Evolutionary conservation across 2,888 invertebrate species (phyloP), one percentile per base, ranked within the genome.

Genomic region (Bursaphelenchus okinawaensis): DNA sequence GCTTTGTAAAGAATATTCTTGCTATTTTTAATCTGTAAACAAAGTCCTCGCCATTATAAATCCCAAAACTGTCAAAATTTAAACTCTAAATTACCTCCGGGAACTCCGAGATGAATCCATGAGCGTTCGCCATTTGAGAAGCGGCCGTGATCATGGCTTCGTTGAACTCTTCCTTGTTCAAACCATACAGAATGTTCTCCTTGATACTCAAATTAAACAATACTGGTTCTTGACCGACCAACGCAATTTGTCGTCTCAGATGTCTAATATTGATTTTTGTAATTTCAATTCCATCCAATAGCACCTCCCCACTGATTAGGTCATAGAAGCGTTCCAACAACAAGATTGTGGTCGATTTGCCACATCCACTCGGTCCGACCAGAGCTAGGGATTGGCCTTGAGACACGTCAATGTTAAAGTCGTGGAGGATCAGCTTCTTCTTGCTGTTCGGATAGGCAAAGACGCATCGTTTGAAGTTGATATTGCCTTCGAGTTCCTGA

Each of bases 101-200:
- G 23, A 85, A 76, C 16, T 82, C 75, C 59, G 77, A 73, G 59
- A 85, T 84, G 73, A 85, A 85, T 68, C 83, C 79, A 68, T 85
- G 83, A 57, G 84, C 84, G 73, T 86, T 85, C 9, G 85, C 85
- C 73, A 82, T 78, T 68, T 79, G 80, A 22, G 84, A 83, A 2
- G 84, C 84, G 27, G 71, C 70, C 12, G 80, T 75, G 23, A 85
- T 79, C 52, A 84, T 80, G 4, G 83, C 80, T 23, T 81, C 72
- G 4, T 81, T 51, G n/a, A n/a, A n/a, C n/a, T n/a, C n/a, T 19
- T 22, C 26, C 2, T 59, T 29, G 29, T 77, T 74, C 52, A 85
- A 83, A 67, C 94, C 94, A 81, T 94, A 94, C 0, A 90, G 90
- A 72, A 95, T 93, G 83, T 95, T 95, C 73, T 93, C 91, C 0